phyloP scores from a whole-genome alignment of 2,797 vertebrate species.

The Pseudomugil gertrudae region DNA sequence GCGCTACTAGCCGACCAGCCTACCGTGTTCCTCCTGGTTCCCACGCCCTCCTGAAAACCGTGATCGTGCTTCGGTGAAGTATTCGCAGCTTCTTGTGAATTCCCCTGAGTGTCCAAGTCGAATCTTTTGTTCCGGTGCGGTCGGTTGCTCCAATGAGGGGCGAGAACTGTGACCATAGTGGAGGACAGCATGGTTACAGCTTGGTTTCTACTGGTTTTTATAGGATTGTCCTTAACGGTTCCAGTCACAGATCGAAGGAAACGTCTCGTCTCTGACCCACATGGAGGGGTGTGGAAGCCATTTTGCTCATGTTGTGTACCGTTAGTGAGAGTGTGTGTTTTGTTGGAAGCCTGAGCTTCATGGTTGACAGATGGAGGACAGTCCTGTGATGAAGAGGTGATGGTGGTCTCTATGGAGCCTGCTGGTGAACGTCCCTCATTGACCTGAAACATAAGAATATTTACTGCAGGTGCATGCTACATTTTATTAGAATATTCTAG shows the following conservation, averaged over 20 bases:
- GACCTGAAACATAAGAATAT: slow-evolving; percentile 46
- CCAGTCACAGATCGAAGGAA: slow-evolving; percentile 17
- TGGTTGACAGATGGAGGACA: slow-evolving; percentile 19
- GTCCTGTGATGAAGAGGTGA: slow-evolving; percentile 13
- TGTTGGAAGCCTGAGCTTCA: slow-evolving; percentile 29
- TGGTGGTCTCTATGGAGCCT: slow-evolving; percentile 8
- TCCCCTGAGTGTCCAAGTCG: slow-evolving; percentile 50
- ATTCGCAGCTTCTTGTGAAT: slow-evolving; percentile 44
- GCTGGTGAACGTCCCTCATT: slow-evolving; percentile 32
- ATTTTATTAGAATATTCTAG: no score
- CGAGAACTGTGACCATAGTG: slow-evolving; percentile 79
- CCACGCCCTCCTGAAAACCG: slow-evolving; percentile 38
- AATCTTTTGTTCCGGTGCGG: slow-evolving; percentile 68
- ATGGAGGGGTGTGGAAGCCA: slow-evolving; percentile 11
- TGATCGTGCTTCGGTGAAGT: slow-evolving; percentile 18
- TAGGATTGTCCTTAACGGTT: slow-evolving; percentile 18
- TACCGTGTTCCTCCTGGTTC: slow-evolving; percentile 53
- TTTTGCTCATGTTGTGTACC: slow-evolving; percentile 22
- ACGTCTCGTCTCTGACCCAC: slow-evolving; percentile 25
- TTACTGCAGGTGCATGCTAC: slow-evolving; percentile 12
- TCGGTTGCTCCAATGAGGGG: slow-evolving; percentile 74
- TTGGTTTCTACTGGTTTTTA: slow-evolving; percentile 19
- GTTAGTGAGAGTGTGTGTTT: slow-evolving; percentile 26
- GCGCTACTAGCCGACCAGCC: slow-evolving; percentile 72
- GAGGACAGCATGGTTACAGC: slow-evolving; percentile 78